phyloP scores from a whole-genome alignment of 2,113 vertebrate genomes.

The Arizona elegans region DNA sequence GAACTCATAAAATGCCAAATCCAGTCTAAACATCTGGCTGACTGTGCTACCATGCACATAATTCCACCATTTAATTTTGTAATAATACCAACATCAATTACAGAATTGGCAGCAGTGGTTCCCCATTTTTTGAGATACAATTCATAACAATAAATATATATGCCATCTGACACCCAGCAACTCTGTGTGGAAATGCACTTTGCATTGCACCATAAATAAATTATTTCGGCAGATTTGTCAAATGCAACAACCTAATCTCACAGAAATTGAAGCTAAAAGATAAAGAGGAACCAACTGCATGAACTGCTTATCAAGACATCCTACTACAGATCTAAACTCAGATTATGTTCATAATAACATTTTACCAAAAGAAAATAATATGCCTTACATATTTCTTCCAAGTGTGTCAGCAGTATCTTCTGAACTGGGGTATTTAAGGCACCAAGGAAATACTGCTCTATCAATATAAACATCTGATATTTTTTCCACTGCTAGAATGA shows the following conservation, averaged over 20 bases:
- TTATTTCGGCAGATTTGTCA: not conserved
- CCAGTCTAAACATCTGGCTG: not conserved
- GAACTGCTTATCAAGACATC: not conserved
- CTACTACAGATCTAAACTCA: not conserved
- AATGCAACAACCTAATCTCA: not conserved
- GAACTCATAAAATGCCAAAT: not conserved
- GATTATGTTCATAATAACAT: not conserved
- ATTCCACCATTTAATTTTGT: not conserved
- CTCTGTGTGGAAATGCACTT: not conserved
- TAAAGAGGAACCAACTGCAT: not conserved
- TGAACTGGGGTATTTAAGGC: not conserved
- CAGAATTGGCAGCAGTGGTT: not conserved
- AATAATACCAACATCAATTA: not conserved
- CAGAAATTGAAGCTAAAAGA: not conserved
- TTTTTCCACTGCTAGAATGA: not conserved
- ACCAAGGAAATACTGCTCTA: not conserved
- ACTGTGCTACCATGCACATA: not conserved
- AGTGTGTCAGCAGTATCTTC: not conserved
- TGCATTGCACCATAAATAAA: not conserved
- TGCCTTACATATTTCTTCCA: not conserved
- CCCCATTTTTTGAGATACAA: not conserved
- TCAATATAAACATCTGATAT: not conserved
- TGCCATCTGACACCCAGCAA: not conserved
- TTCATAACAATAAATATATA: not conserved
- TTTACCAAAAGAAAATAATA: not conserved